Evolutionary conservation across 1,140 invertebrate species (phyloP), one percentile per base, ranked within the genome.

Genomic region (Meteorus sp.): DNA sequence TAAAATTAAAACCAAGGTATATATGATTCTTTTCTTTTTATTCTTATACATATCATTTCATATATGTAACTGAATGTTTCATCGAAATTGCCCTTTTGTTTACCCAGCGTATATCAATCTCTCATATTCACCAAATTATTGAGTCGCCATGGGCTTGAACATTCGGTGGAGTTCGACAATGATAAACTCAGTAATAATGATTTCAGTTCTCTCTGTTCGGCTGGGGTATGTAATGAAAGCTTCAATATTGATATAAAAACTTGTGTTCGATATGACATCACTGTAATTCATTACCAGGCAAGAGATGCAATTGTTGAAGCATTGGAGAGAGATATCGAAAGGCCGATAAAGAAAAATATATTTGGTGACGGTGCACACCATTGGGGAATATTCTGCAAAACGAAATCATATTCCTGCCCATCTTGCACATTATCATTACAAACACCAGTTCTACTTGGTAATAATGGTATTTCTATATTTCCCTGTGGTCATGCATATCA

Each of bases 401-500:
- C 64, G 20, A 72, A 72, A 62, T 61, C 69, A 43, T 67, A 67
- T 1, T 70, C 55, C 0, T 81, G 79, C 58, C 73, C 79, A 0
- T 76, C 73, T 44, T 81, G 79, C 23, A 76, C 76, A 3, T 63
- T 80, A 20, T 72, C 73, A 8, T 56, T 81, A 27, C 70, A 74
- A 56, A 80, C 79, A 1, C 73, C 75, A 48, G 69, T 78, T 56
- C 62, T 81, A 7, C 56, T 81, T 39, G 74, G 73, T 31, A 72
- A 76, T 27, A 78, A 73, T 56, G 79, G 78, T 13, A 71, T 81
- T 11, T 73, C 73, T 44, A 67, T 80, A 27, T 81, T 81, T 54
- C 65, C 71, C 11, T 81, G 79, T 59, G 78, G 78, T 31, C 78
- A 81, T 53, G 72, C 73, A 13, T 81, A 80, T 39, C 79, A 81